These are phyloP conservation scores for Nomada lathburiana DNA, from an alignment of 2,888 invertebrate genomes.

Conservation along the genomic window DNA sequence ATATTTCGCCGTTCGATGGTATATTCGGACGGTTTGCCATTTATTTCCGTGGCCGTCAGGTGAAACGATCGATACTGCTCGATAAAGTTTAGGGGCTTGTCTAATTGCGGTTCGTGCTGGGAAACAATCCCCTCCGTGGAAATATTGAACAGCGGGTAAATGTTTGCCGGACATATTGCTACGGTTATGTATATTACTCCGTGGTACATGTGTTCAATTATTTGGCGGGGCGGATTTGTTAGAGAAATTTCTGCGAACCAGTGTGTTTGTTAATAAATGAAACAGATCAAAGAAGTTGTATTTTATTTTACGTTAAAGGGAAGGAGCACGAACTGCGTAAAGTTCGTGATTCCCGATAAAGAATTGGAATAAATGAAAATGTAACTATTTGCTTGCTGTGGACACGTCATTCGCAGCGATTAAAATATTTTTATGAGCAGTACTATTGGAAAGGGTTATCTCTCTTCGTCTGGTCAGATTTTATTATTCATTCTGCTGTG, in stretches of 20 bases:
- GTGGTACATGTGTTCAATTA: not conserved
- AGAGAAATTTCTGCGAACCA: too few species aligned
- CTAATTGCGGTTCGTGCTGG: not conserved
- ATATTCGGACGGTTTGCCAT: not conserved
- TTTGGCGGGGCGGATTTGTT: too few species aligned
- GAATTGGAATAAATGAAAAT: not conserved
- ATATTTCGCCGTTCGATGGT: not conserved
- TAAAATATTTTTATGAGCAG: slow-evolving; percentile 51
- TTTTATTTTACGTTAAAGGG: not conserved
- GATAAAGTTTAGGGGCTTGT: slow-evolving; percentile 6
- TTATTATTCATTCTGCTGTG: slow-evolving; percentile 20
- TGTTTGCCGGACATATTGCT: not conserved
- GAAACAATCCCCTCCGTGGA: not conserved
- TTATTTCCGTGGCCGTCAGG: not conserved
- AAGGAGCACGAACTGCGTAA: not conserved
- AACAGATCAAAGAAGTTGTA: not conserved
- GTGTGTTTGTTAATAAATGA: not conserved
- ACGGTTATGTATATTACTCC: not conserved
- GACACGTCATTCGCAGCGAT: slow-evolving; percentile 40
- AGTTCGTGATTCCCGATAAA: not conserved
- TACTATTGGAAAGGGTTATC: slow-evolving; percentile 48
- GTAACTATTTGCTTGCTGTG: not conserved
- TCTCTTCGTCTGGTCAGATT: slow-evolving; percentile 23
- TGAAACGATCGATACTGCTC: not conserved
- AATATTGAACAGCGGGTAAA: not conserved